phyloP scores from a whole-genome alignment of 2,113 vertebrate genomes.

The Oreotrochilus melanogaster region DNA sequence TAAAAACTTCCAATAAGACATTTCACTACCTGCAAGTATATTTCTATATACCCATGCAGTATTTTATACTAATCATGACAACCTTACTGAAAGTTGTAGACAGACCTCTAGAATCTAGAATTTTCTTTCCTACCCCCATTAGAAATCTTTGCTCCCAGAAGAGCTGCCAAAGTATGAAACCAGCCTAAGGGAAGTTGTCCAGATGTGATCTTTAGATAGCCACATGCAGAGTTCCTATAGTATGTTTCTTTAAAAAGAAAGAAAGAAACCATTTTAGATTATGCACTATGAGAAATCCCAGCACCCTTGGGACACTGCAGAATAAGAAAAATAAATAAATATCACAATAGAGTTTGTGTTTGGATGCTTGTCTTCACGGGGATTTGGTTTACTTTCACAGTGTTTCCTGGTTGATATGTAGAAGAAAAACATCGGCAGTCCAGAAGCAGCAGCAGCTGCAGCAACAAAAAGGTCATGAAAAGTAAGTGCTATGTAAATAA shows the following conservation, averaged over 20 bases:
- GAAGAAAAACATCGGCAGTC: background rate
- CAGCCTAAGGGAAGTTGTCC: background rate
- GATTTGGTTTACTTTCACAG: conserved; percentile 10
- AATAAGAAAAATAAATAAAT: background rate
- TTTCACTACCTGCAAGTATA: background rate
- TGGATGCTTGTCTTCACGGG: background rate
- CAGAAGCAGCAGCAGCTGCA: conserved; percentile 54
- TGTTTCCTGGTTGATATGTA: conserved; percentile 13
- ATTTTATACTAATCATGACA: background rate
- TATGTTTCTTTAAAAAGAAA: background rate
- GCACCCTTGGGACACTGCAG: background rate
- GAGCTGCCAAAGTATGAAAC: background rate
- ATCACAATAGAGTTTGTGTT: conserved; percentile 3
- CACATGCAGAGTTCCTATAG: background rate
- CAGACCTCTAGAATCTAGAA: background rate
- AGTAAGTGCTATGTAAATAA: conserved; percentile 62
- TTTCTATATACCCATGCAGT: background rate
- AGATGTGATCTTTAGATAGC: background rate
- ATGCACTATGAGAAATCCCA: background rate
- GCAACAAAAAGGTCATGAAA: conserved; percentile 66
- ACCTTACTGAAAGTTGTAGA: background rate
- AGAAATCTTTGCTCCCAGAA: background rate
- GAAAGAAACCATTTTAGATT: background rate
- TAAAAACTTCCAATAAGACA: background rate
- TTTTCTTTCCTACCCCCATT: background rate